Conservation (phyloP, 2,888 invertebrate species). For the Agriopis aurantiaria region DNA sequence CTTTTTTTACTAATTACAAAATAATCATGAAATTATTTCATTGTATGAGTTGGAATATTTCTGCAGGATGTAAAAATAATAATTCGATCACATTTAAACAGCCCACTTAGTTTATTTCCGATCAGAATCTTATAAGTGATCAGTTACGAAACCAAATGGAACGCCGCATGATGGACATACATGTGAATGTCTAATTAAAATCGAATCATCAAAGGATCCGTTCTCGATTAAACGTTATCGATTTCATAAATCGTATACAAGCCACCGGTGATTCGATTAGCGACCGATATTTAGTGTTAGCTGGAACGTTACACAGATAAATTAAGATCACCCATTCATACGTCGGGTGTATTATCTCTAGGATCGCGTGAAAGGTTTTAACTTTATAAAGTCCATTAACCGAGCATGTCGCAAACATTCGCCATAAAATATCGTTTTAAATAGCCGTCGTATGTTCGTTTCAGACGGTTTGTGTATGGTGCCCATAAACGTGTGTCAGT, state of each 20-base stretch:
- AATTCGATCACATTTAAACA: constrained; percentile 5
- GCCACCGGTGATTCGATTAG: constrained; percentile 73
- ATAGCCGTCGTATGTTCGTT: constrained; percentile 52
- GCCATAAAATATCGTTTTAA: constrained; percentile 69
- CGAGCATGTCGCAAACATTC: constrained; percentile 71
- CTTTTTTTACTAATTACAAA: no score
- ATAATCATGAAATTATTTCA: not conserved
- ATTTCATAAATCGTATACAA: constrained; percentile 74
- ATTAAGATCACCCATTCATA: constrained; percentile 85
- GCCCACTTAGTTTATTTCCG: constrained; percentile 44
- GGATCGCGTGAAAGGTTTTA: constrained; percentile 74
- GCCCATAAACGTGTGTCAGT: constrained; percentile 71
- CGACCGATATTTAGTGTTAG: constrained; percentile 72
- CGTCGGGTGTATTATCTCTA: constrained; percentile 75
- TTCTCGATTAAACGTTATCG: constrained; percentile 65
- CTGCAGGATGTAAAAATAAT: not conserved
- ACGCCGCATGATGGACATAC: constrained; percentile 49
- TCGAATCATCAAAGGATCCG: constrained; percentile 67
- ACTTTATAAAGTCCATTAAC: constrained; percentile 77
- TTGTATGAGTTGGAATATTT: not conserved
- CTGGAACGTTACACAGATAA: constrained; percentile 79
- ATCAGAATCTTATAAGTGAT: constrained; percentile 53
- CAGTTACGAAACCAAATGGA: constrained; percentile 49
- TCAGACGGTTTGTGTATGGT: constrained; percentile 54
- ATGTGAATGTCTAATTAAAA: constrained; percentile 60